Evolutionary conservation across 2,113 vertebrate species (phyloP).

Genomic region (Chamaea fasciata): DNA sequence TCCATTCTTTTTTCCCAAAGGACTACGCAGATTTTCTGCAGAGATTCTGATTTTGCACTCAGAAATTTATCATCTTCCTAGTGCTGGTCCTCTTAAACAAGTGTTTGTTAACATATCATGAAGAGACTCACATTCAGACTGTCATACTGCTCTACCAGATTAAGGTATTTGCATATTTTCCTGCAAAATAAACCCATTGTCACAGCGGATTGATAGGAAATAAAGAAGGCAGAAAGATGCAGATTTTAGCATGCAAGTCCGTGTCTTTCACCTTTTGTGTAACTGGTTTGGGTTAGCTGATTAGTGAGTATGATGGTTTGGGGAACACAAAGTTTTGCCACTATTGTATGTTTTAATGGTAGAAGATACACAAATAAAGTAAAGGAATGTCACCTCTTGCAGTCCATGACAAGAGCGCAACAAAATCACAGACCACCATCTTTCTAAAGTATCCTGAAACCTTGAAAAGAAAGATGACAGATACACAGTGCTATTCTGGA

Average conservation of each 20-base stretch:
- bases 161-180: conserved; percentile 59
- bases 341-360: not conserved
- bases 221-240: conserved; percentile 20
- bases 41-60: not conserved
- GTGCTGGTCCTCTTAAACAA: not conserved
- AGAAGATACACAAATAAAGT: conserved; percentile 40
- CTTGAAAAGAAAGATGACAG: not conserved
- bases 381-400: conserved; percentile 21
- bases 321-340: conserved; percentile 46
- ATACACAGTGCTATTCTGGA: not conserved
- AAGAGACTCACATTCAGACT: not conserved
- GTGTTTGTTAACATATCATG: not conserved
- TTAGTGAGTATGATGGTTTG: conserved; percentile 23
- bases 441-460: not conserved
- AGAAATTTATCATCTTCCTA: not conserved
- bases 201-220: conserved; percentile 46
- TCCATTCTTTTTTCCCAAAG: not conserved
- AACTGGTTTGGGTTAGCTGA: conserved; percentile 36
- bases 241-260: conserved; percentile 9
- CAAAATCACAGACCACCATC: not conserved
- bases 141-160: conserved; percentile 36
- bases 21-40: not conserved
- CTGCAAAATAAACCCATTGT: conserved; percentile 52
- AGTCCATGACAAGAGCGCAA: not conserved
- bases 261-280: conserved; percentile 45